Evolutionary conservation across 2,888 invertebrate genomes (phyloP), one percentile per base, ranked within the genome.

Genomic region (Conistra vaccinii): DNA sequence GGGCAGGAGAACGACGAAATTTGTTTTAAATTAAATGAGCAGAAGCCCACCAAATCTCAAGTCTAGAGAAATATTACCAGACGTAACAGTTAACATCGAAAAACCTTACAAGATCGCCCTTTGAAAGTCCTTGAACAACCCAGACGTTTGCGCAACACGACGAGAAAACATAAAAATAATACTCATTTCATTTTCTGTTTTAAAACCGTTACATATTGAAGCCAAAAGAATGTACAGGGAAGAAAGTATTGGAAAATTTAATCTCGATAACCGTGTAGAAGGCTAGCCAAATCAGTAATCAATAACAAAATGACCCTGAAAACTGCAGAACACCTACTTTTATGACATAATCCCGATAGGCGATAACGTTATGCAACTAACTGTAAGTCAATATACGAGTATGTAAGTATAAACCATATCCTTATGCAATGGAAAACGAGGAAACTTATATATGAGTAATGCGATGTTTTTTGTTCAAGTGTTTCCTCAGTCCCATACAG

Each of bases 281-380:
- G 4, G 29, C 9, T n/a, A 32, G 29, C 23, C 32, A 7, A 42
- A 14, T 26, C 3, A n/a, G 2, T 53, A 66, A 66, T 62, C 42
- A 66, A 35, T 68, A 72, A 17, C 35, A 10, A 14, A 48, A 45
- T 76, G 83, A 80, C 77, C 87, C 66, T 87, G 75, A 74, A 55
- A 85, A 63, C n/a, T 62, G 69, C 61, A 73, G 66, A n/a, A n/a
- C n/a, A n/a, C 69, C 14, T 66, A 65, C 57, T 66, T 45, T 51
- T 51, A 69, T 83, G 66, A 78, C 74, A 78, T 83, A 86, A 85
- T 69, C 3, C 20, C 26, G 23, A 57, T 48, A 29, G 10, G 26
- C 76, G 76, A 85, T 69, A 75, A 55, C 45, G 35, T 76, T 77
- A 66, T 26, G 73, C 60, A 85, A 78, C 39, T 42, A 39, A 17